Evolutionary conservation across 2,113 vertebrate species (phyloP).

Genomic region (Protomyctophum bolini): DNA sequence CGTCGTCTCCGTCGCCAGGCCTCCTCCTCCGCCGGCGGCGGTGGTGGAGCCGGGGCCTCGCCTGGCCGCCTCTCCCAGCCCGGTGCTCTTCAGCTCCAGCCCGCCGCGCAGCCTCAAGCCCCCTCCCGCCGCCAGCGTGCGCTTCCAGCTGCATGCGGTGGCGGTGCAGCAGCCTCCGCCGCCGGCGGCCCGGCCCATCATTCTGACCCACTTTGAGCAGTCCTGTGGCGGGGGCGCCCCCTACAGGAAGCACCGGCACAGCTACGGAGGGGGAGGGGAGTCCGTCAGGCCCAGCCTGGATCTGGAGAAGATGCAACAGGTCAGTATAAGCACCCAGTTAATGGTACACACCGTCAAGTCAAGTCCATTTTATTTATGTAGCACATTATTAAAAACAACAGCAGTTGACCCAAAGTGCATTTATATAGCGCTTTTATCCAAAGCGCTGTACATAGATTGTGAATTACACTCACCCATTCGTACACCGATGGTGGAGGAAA

Average conservation of each 20-base stretch:
- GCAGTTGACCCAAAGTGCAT: too few relatives aligned
- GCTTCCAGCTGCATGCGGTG: constrained; percentile 74
- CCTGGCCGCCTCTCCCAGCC: constrained; percentile 79
- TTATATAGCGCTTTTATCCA: too few relatives aligned
- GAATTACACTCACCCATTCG: too few relatives aligned
- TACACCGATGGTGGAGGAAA: too few relatives aligned
- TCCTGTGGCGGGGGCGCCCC: constrained; percentile 79
- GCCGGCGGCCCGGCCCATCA: constrained; percentile 78
- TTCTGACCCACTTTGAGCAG: constrained; percentile 85
- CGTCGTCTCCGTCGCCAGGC: constrained; percentile 31
- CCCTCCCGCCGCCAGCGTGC: constrained; percentile 70
- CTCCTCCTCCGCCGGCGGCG: constrained; percentile 4
- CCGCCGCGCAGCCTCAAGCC: constrained; percentile 87
- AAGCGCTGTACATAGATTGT: too few relatives aligned
- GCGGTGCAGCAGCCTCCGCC: constrained; percentile 56
- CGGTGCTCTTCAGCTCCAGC: constrained; percentile 89
- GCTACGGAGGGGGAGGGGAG: constrained; percentile 78
- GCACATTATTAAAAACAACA: too few relatives aligned
- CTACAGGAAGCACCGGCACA: constrained; percentile 85
- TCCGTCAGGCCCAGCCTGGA: constrained; percentile 88
- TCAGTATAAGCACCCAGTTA: too few relatives aligned
- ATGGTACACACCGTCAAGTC: too few relatives aligned
- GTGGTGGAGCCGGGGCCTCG: constrained; percentile 50
- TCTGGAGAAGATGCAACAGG: constrained; percentile 95
- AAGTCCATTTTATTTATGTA: too few relatives aligned